Base-by-base conservation (phyloP, 2,888 invertebrate species). In the Polydrusus tereticollis region DNA sequence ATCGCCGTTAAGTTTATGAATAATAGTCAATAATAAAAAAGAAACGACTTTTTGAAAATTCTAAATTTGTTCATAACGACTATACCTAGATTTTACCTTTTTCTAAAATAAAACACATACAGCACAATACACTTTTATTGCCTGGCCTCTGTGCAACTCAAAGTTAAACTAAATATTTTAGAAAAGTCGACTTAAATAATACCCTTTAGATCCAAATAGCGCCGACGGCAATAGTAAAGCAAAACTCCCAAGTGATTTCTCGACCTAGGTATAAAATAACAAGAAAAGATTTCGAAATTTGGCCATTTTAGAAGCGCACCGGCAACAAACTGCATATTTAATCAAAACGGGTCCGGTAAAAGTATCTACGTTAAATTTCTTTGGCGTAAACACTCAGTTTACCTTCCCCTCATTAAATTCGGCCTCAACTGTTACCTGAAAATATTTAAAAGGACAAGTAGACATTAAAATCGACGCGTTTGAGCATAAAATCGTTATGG, bases 231-330 rank as follows among this genome's bases (percentile, higher is more conserved):
- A 65, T 55, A 65, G 65, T 55, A 55, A 41, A 36, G 23, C 8
- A 38, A 69, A 41, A 60, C 29, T 69, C 69, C 59, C 69, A 1
- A 20, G 69, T 8, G 69, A 43, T 6, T 52, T 41, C 41, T 23
- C 29, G 38, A 69, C 29, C 69, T 43, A 69, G 69, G 62, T 41
- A n/a, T n/a, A 69, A 69, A 69, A 60, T 41, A 69, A 68, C 68
- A 68, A 38, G 65, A 38, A 65, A 52, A 55, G 65, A 65, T 65
- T 65, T 38, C 8, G 50, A 47, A 33, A 47, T 62, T 63, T 12
- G 29, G 23, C 57, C 26, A 57, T 57, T 57, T 57, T 66, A 57
- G 41, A 18, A 45, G 41, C 26, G 41, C 52, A 43, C 18, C 23
- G 38, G 29, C 43, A 55, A 45, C 65, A 66, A 66, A 66, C 65